phyloP scores from a whole-genome alignment of 1,140 invertebrate species.

The Melanaphis sacchari region DNA sequence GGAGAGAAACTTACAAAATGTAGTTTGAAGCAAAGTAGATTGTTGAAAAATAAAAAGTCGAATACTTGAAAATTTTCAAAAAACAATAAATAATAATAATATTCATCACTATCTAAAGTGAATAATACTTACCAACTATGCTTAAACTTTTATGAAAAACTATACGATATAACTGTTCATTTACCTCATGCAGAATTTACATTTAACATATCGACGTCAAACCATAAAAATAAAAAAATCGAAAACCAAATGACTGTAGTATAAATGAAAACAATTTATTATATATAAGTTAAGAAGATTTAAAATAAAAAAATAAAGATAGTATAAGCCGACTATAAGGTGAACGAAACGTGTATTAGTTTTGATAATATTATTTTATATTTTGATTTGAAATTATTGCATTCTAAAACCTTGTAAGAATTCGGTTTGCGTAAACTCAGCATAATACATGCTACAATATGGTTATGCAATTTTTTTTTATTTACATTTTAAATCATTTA shows the following conservation, averaged over 20 bases:
- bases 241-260: neutral
- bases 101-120: neutral
- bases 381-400: neutral
- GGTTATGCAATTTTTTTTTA: neutral
- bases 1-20: neutral
- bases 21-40: constrained; percentile 11
- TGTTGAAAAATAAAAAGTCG: constrained; percentile 3
- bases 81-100: neutral
- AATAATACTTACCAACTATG: neutral
- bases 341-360: neutral
- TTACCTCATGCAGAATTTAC: neutral
- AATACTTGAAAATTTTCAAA: neutral
- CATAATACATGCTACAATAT: neutral
- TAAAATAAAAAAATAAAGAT: neutral
- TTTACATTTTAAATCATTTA: neutral
- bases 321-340: neutral
- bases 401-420: neutral
- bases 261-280: neutral
- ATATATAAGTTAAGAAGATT: neutral
- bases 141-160: neutral
- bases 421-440: neutral
- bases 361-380: neutral
- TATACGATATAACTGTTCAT: neutral
- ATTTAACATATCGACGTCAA: neutral
- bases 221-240: neutral